Base-by-base conservation (phyloP, 1,140 invertebrate species). In the Melipona quadrifasciata region DNA sequence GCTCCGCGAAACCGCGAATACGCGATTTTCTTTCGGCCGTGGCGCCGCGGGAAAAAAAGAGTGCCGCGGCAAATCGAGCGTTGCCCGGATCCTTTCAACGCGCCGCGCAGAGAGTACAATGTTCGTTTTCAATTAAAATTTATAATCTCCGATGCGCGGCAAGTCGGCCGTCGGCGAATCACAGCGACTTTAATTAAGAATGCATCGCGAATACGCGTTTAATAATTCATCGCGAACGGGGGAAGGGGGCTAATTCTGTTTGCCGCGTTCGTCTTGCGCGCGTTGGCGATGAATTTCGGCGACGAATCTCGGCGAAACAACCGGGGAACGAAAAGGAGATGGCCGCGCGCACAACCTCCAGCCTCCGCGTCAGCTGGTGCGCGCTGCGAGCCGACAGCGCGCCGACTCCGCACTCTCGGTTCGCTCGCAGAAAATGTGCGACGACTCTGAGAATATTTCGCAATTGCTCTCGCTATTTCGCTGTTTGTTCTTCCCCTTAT, bases 251-350 rank as follows among this genome's bases (percentile, higher is more conserved):
- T 79, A 84, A 79, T 84, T 79, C 67, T 64, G 72, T 84, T 84
- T 79, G 27, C 27, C 11, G 76, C 67, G 64, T 84, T 84, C 71
- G 76, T 84, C 82, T 84, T 72, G 27, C 55, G 34, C 24, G 67
- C 27, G 75, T 84, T 57, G 76, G 71, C 75, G 34, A 39, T 79
- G 76, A 79, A 72, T 84, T 78, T 55, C 65, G 72, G 8, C 65
- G 65, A 64, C 58, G 65, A 83, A 83, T 83, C 70, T 83, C 81
- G 39, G 81, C 64, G 64, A 77, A 77, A 82, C 81, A 82, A 82
- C 53, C 34, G 12, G 5, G 71, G 81, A 83, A 83, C 81, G 71
- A 83, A 74, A 83, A 31, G 64, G 27, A 27, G 53, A 5, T 16
- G 80, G 71, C 24, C 24, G 81, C 74, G 14, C 24, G 73, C 19